Base-by-base conservation (phyloP, 2,888 invertebrate genomes). In the Tiliacea aurago region DNA sequence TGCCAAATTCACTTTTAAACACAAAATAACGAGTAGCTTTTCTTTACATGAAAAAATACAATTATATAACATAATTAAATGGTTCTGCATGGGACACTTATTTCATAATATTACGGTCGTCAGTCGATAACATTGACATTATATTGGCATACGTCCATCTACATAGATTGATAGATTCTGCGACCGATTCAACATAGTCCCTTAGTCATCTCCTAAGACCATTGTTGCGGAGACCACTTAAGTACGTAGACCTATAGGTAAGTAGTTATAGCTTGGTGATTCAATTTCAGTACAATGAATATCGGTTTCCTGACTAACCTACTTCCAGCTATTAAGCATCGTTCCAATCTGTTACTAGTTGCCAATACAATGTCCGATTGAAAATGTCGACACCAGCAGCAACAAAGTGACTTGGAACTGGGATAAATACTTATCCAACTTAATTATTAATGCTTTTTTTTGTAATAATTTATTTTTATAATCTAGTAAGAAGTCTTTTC, bases 221-320 rank as follows among this genome's bases (percentile, higher is more conserved):
- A 71, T 76, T 76, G 61, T 80, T 80, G 65, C 13, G 45, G 64
- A 49, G 64, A 58, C 55, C 70, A 65, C 67, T 76, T 71, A 75
- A 67, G 59, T 73, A 79, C 58, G 53, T 74, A 74, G 58, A 67
- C 55, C 58, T 70, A 63, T 70, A 79, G 41, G 51, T 75, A 70
- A 43, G 66, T 80, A 62, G 62, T 70, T 75, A 75, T 67, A 79
- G 70, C 66, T 65, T 76, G 70, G 51, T 56, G 41, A 76, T 70
- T 80, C 76, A 76, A 80, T 80, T 73, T 73, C 68, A 80, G 70
- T 62, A 80, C 80, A 80, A 70, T 80, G 80, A 76, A 80, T 80
- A 80, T 71, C 56, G 81, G 76, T 66, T 76, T 76, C 61, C 70
- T 76, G 49, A 68, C 68, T 73, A 80, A 71, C 64, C 80, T 76